A percentile compares a stretch with the other conserved stretches of the same genome.
phyloP scores from a whole-genome alignment of 2,797 vertebrate species.

The Macropus fuliginosus region DNA sequence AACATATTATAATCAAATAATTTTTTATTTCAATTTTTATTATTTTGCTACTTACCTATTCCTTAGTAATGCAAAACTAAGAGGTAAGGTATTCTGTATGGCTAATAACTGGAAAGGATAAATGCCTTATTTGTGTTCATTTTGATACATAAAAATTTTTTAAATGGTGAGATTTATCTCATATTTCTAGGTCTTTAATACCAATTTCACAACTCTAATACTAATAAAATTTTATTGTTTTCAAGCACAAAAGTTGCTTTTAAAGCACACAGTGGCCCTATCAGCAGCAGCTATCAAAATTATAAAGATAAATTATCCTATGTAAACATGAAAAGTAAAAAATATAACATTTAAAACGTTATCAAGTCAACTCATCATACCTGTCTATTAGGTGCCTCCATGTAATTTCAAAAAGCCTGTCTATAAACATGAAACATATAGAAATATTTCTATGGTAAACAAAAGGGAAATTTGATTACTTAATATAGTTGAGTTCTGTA shows the following conservation, averaged over 20 bases:
- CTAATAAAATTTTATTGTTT: conserved; percentile 46
- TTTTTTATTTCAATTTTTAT: conserved; percentile 65
- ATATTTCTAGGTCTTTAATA: conserved; percentile 28
- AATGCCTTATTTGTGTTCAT: neutral
- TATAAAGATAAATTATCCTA: neutral
- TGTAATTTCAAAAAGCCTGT: conserved; percentile 50
- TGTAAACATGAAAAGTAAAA: neutral
- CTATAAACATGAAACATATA: conserved; percentile 11
- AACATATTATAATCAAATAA: conserved; percentile 62
- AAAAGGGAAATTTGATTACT: neutral
- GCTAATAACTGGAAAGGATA: conserved; percentile 31
- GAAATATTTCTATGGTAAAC: conserved; percentile 19
- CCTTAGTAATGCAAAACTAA: conserved; percentile 52
- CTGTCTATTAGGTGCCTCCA: neutral
- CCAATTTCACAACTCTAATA: conserved; percentile 14
- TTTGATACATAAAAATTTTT: conserved; percentile 4
- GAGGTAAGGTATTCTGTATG: conserved; percentile 48
- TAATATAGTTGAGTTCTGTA: neutral
- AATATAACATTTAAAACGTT: conserved; percentile 25
- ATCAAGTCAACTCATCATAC: neutral
- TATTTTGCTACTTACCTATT: conserved; percentile 54
- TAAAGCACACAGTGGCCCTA: neutral
- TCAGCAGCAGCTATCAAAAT: conserved; percentile 41
- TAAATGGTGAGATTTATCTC: neutral
- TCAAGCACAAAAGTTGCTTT: conserved; percentile 17